phyloP scores from a whole-genome alignment of 2,113 vertebrate genomes.

The Phalacrocorax carbo region DNA sequence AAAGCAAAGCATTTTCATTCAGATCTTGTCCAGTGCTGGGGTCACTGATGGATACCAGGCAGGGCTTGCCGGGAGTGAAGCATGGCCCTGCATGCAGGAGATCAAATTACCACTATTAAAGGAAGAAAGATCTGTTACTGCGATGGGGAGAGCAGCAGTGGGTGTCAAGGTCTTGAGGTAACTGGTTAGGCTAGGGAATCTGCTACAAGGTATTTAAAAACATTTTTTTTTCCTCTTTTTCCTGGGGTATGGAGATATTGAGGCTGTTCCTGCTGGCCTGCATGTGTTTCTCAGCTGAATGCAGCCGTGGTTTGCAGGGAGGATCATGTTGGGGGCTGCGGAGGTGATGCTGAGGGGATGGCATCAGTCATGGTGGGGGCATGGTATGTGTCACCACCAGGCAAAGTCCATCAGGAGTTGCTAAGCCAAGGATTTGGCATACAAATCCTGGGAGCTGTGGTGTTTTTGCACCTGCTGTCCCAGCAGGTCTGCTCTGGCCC shows the following conservation, averaged over 20 bases:
- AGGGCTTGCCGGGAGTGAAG: background rate
- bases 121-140: constrained; percentile 30
- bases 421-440: background rate
- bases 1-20: constrained; percentile 47
- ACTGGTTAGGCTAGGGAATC: background rate
- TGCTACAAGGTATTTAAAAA: background rate
- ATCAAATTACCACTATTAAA: constrained; percentile 51
- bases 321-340: accelerated
- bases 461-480: accelerated
- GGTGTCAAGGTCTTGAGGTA: background rate
- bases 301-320: background rate
- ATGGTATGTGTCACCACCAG: background rate
- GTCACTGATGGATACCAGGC: constrained; percentile 39
- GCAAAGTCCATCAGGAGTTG: accelerated
- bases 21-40: constrained; percentile 1
- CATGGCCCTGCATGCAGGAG: constrained; percentile 19
- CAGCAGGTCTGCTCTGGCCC: background rate
- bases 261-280: background rate
- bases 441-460: background rate
- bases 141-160: background rate
- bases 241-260: background rate
- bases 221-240: background rate
- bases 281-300: background rate
- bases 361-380: background rate
- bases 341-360: background rate